Base-by-base conservation (phyloP, 2,113 vertebrate genomes). In the Canis aureus region DNA sequence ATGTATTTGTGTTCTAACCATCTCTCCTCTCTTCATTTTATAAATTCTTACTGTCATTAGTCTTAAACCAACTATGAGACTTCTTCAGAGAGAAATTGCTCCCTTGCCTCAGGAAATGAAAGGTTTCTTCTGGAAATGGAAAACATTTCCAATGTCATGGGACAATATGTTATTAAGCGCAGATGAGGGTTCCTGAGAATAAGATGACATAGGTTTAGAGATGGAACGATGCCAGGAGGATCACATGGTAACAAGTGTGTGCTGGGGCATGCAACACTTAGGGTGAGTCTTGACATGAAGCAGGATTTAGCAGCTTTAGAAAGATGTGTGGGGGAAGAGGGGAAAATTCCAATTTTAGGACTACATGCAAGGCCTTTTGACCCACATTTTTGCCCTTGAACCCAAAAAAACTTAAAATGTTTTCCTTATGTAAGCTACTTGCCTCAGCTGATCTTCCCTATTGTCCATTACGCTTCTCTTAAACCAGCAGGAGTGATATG, bases 121-220 rank as follows among this genome's bases (percentile, higher is more conserved):
- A 94, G 32, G 38, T 92, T 76, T 53, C 93, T 90, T 76, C 69
- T 81, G 43, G 35, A 91, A 91, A 92, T 60, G 15, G 29, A 74
- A 83, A 92, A 35, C 25, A 60, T 88, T 93, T 78, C 29, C 20
- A 69, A 20, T 16, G 22, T 60, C 62, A 43, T 17, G 60, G 60
- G 35, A 59, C 20, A 35, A 19, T 25, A 17, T 3, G 22, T 38
- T 69, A 83, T 76, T 78, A 74, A 53, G 16, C 16, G 9, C 10
- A 79, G n/a, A 10, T 49, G 19, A 89, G 32, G 69, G 11, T 73
- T 95, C 90, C 38, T 66, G 25, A 22, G 88, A 89, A 55, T 2
- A 81, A 57, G 19, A 66, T 38, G 11, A 16, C 55, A 67, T 5
- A 35, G 4, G 2, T 76, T 62, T 49, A n/a, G 23, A 62, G 38